These are phyloP conservation scores for Zaprionus kolodkinae DNA, from an alignment of 1,140 invertebrate genomes.

Conservation along the genomic window DNA sequence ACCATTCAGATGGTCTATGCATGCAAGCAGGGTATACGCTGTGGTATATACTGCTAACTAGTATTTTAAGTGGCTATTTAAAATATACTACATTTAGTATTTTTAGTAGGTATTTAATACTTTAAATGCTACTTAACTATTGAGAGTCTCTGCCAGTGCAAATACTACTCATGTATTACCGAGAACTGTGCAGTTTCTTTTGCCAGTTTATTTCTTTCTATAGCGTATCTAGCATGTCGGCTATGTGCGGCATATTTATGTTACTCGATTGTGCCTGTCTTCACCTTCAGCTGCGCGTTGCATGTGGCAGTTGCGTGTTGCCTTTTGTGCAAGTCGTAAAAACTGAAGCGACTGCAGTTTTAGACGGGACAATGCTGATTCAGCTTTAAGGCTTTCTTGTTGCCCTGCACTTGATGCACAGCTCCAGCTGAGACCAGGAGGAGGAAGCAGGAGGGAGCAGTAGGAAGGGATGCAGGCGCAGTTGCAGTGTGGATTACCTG, in stretches of 20 bases:
- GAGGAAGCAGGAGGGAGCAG: background rate
- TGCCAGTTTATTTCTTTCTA: background rate
- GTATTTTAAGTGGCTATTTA: background rate
- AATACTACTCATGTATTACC: too few species aligned
- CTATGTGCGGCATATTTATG: background rate
- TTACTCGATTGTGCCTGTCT: background rate
- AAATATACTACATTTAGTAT: background rate
- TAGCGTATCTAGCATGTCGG: background rate
- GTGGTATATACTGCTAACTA: background rate
- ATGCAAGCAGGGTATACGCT: background rate
- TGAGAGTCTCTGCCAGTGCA: background rate
- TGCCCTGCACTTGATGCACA: conserved; percentile 9
- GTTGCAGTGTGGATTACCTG: conserved; percentile 22
- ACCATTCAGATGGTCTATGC: background rate
- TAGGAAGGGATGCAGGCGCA: background rate
- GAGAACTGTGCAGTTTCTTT: background rate
- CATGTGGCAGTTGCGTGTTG: conserved; percentile 44
- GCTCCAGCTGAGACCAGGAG: background rate
- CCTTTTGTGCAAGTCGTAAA: conserved; percentile 22
- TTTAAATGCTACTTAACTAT: background rate
- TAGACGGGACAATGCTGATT: conserved; percentile 8
- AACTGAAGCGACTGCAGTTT: conserved; percentile 13
- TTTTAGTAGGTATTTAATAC: background rate
- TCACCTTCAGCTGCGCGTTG: conserved; percentile 3
- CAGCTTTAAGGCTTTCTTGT: conserved; percentile 11